Conservation (phyloP, 2,797 vertebrate genomes). For the Peromyscus aztecus region DNA sequence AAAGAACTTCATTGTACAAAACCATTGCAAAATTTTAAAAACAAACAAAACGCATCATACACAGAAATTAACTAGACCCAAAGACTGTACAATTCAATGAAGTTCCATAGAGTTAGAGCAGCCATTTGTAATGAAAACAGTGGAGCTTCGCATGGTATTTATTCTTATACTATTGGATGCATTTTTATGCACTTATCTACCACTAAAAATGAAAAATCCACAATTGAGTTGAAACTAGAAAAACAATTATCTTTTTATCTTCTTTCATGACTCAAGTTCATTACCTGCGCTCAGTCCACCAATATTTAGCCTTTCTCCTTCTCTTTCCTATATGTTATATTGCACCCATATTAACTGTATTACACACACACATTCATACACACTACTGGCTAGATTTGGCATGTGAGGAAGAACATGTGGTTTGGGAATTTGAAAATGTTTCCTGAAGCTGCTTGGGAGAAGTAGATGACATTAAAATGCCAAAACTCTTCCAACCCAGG, state of each 20-base stretch:
- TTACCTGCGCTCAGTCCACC: not conserved
- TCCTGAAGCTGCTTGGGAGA: not conserved
- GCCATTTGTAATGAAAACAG: not conserved
- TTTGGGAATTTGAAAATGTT: not conserved
- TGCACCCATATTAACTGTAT: not conserved
- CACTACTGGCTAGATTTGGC: not conserved
- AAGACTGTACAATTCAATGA: not conserved
- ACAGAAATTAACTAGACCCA: not conserved
- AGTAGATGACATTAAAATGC: not conserved
- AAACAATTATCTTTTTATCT: not conserved
- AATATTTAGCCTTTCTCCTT: not conserved
- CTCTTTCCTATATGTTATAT: not conserved
- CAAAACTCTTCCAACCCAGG: not conserved
- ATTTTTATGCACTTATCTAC: not conserved
- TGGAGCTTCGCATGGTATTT: not conserved
- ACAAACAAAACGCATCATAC: not conserved
- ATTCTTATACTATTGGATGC: not conserved
- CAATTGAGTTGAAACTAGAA: not conserved
- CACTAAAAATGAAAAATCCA: not conserved
- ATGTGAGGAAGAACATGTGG: not conserved
- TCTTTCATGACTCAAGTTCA: not conserved
- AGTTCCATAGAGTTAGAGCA: not conserved
- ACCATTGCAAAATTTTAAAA: not conserved
- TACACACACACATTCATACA: not conserved
- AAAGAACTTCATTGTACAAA: not conserved